Evolutionary conservation across 2,113 vertebrate species (phyloP), one percentile per base, ranked within the genome.

Genomic region (Sus scrofa): DNA sequence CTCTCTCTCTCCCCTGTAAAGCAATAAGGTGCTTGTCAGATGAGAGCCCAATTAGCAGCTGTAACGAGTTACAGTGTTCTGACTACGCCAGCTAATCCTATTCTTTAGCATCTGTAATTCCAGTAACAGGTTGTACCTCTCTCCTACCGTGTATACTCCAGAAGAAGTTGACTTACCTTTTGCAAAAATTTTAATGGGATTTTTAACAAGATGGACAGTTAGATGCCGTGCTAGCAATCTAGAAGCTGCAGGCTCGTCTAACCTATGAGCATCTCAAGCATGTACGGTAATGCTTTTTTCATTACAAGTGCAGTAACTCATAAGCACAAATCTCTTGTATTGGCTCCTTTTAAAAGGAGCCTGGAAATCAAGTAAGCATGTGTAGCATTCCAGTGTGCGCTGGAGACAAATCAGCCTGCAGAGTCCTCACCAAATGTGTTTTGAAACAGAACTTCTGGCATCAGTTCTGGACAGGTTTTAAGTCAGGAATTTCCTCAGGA

Each of bases 261-360:
- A 91, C 14, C 0, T 81, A 86, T 94, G 96, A 98, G 95, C 96
- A 91, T 97, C 97, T 97, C 97, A 93, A 95, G 97, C 96, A 95
- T 84, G 94, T 98, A 81, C 97, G 34, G 86, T 98, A 97, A 98
- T 98, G 97, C 97, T 97, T 96, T 95, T 96, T 97, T 98, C 98
- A 97, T 98, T 98, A 97, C 97, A 97, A 98, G 74, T 62, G 71
- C 83, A 84, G 96, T 98, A 97, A 98, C 95, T 98, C 98, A 97
- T 95, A 97, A 19, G 30, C 98, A 97, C 90, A 98, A 97, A 98
- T 98, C 96, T 97, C 97, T 97, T 92, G 85, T 86, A 65, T 97
- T 98, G 96, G 98, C 97, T 98, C 24, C 97, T 98, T 97, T 97
- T 96, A 96, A 95, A 97, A 93, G 94, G 95, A 92, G 79, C 86